Percentiles rank a stretch among this genome's conserved stretches.
phyloP scores from a whole-genome alignment of 1,140 invertebrate genomes.

The Calephelis virginiensis region DNA sequence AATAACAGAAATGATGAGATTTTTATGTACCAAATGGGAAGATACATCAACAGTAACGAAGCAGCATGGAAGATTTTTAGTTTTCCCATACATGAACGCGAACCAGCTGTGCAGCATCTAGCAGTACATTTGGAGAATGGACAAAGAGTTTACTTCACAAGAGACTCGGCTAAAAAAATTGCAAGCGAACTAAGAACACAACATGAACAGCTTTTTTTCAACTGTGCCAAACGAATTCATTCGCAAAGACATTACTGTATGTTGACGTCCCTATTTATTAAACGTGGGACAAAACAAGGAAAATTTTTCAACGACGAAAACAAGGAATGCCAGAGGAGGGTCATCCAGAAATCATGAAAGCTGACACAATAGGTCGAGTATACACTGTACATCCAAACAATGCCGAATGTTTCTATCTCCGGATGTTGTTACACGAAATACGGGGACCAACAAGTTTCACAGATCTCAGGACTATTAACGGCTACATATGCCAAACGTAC shows the following conservation, averaged over 20 bases:
- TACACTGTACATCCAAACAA: too few species aligned
- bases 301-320: too few species aligned
- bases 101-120: constrained; percentile 16
- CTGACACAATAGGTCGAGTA: too few species aligned
- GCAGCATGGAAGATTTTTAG: constrained; percentile 18
- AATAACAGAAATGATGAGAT: constrained; percentile 3
- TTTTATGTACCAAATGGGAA: constrained; percentile 12
- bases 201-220: constrained; percentile 20
- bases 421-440: too few species aligned
- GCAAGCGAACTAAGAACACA: constrained; percentile 8
- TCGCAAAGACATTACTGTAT: constrained; percentile 16
- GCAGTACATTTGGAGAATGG: too few species aligned
- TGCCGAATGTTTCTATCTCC: too few species aligned
- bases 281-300: too few species aligned
- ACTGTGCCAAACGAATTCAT: constrained; percentile 11
- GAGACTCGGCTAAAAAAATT: neutral
- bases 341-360: too few species aligned
- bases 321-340: too few species aligned
- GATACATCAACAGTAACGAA: constrained; percentile 18
- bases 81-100: constrained; percentile 20
- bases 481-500: constrained; percentile 28
- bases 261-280: neutral
- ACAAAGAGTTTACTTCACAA: too few species aligned
- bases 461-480: constrained; percentile 32
- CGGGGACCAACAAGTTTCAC: too few species aligned